Conservation (phyloP, 2,797 vertebrate genomes). For the Danio choprae region DNA sequence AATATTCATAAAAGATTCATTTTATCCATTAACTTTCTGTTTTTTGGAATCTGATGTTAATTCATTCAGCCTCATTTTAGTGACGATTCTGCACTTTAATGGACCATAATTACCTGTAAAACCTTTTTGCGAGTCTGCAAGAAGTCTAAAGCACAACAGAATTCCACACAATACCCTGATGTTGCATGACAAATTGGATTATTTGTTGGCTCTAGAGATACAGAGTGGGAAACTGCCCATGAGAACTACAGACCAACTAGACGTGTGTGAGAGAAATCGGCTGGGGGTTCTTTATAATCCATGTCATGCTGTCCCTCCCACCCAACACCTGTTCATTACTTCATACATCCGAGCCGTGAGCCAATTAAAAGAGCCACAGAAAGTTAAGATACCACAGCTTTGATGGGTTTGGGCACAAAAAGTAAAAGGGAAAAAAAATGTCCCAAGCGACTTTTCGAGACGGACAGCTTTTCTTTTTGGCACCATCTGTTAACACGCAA, state of each 20-base stretch:
- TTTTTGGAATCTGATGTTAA: not conserved
- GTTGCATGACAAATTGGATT: constrained; percentile 54
- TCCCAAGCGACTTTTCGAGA: constrained; percentile 14
- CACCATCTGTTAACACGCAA: constrained; percentile 26
- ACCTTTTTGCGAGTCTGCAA: constrained; percentile 29
- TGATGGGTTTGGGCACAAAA: constrained; percentile 34
- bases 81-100: constrained; percentile 2
- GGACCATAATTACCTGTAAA: not conserved
- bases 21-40: not conserved
- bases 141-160: constrained; percentile 41
- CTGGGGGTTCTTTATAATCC: constrained; percentile 50
- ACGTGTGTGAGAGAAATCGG: constrained; percentile 18
- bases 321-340: constrained; percentile 66
- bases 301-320: constrained; percentile 58
- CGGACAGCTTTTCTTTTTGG: constrained; percentile 23
- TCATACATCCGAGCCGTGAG: constrained; percentile 59
- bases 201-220: constrained; percentile 47
- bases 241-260: constrained; percentile 37
- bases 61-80: constrained; percentile 11
- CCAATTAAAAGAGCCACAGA: constrained; percentile 54
- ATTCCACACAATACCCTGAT: constrained; percentile 45
- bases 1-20: not conserved
- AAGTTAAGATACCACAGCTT: constrained; percentile 40
- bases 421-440: constrained; percentile 2
- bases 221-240: constrained; percentile 41